A percentile compares a stretch with the other conserved stretches of the same genome.
phyloP scores from a whole-genome alignment of 2,888 invertebrate species.

The Cosmia trapezina region DNA sequence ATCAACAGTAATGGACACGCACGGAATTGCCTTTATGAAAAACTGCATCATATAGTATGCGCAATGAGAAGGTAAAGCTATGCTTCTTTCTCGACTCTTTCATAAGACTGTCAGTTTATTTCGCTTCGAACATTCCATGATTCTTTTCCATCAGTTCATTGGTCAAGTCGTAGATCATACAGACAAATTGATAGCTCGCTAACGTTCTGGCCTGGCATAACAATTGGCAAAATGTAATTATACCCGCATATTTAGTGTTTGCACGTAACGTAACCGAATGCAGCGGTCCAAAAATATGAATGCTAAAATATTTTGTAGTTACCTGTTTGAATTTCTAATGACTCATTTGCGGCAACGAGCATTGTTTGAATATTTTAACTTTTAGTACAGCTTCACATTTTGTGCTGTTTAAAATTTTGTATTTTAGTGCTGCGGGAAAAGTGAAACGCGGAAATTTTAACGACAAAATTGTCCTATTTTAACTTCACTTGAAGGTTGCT shows the following conservation, averaged over 20 bases:
- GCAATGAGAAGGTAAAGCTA: background rate
- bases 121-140: background rate
- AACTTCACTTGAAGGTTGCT: background rate
- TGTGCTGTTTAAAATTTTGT: conserved; percentile 5
- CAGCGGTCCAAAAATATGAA: conserved; percentile 11
- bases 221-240: conserved; percentile 13
- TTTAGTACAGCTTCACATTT: conserved; percentile 14
- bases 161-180: conserved; percentile 2
- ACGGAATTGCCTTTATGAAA: no score
- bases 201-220: background rate
- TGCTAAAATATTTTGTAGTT: background rate
- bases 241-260: background rate
- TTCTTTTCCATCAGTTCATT: conserved; percentile 16
- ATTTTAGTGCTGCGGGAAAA: background rate
- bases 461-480: background rate
- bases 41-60: no score
- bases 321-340: conserved; percentile 37
- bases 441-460: background rate
- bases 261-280: background rate
- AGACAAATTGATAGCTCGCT: conserved; percentile 11
- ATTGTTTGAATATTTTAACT: conserved; percentile 32
- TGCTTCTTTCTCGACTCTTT: background rate
- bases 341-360: conserved; percentile 10
- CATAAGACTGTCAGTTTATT: background rate
- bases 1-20: no score